Percentiles rank a stretch among this genome's conserved stretches.
These are phyloP conservation scores for Acromyrmex heyeri DNA, from an alignment of 1,140 invertebrate species.

Conservation along the genomic window DNA sequence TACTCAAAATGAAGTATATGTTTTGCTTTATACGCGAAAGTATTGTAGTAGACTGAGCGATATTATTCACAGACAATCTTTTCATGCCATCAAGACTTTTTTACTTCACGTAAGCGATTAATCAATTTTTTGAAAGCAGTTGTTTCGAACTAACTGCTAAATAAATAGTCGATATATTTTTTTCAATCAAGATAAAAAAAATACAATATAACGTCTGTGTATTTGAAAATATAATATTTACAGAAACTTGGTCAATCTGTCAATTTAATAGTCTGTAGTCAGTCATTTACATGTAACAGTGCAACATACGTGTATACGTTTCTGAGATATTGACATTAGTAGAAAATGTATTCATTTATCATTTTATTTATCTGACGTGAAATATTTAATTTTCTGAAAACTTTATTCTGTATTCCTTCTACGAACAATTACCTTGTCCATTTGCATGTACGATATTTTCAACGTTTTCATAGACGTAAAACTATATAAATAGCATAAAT, in stretches of 20 bases:
- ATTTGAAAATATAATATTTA: not conserved
- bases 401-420: not conserved
- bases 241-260: slow-evolving; percentile 22
- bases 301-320: not conserved
- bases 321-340: slow-evolving; percentile 17
- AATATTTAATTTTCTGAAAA: not conserved
- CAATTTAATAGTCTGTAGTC: not conserved
- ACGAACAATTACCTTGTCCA: slow-evolving; percentile 4
- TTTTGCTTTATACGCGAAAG: not conserved
- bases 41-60: not conserved
- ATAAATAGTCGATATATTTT: slow-evolving; percentile 2
- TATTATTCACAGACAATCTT: not conserved
- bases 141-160: not conserved
- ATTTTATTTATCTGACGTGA: not conserved
- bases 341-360: slow-evolving; percentile 1
- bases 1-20: not conserved
- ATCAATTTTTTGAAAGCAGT: slow-evolving; percentile 20
- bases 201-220: not conserved
- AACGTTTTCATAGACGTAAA: slow-evolving; percentile 32
- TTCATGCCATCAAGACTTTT: slow-evolving; percentile 28
- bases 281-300: slow-evolving; percentile 1
- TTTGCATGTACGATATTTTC: slow-evolving; percentile 17
- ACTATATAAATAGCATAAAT: slow-evolving; percentile 43
- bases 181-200: not conserved
- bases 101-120: not conserved